Base-by-base conservation (phyloP, 2,888 invertebrate species). In the Marasmarcha lunaedactyla region DNA sequence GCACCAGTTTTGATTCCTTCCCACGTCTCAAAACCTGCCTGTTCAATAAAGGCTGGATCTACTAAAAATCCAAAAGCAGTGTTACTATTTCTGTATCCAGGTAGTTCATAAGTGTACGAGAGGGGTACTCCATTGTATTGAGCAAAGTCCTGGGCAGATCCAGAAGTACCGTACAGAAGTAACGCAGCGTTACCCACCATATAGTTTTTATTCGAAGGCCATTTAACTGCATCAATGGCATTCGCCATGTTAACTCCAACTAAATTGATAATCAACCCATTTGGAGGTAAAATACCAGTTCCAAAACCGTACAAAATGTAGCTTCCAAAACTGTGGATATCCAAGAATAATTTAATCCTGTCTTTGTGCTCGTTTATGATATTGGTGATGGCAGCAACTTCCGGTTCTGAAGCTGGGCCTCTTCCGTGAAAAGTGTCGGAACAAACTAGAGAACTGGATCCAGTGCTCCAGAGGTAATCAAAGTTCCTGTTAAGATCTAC, bases 401-500 rank as follows among this genome's bases (percentile, higher is more conserved):
- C 93, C 0, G 86, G 85, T 59, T 91, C 91, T 0, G 91, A 90
- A 66, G 90, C 89, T 0, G 89, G 58, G 0, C 56, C 44, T 0
- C 69, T 57, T 1, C 93, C 93, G 27, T 87, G 87, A 71, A 81
- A 92, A 3, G 78, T 86, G 0, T 89, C 88, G 0, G 61, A 46
- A 58, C 92, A 92, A 1, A 76, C 84, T 38, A 55, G 61, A 45
- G 36, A 48, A 46, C 86, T 87, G 33, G 78, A 76, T 0, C 57
- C 62, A 1, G 84, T 72, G 1, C 85, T 88, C 91, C 92, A 93
- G 44, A 87, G 72, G 49, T 85, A 84, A 41, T 84, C 89, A 52
- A 90, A 93, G 69, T 93, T 93, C 7, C 93, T 77, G 64, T 93
- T 93, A 0, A 88, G 85, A 56, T 94, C 93, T 0, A 88, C 88